Base-by-base conservation (phyloP, 2,113 vertebrate species). In the Nettapus auritus region DNA sequence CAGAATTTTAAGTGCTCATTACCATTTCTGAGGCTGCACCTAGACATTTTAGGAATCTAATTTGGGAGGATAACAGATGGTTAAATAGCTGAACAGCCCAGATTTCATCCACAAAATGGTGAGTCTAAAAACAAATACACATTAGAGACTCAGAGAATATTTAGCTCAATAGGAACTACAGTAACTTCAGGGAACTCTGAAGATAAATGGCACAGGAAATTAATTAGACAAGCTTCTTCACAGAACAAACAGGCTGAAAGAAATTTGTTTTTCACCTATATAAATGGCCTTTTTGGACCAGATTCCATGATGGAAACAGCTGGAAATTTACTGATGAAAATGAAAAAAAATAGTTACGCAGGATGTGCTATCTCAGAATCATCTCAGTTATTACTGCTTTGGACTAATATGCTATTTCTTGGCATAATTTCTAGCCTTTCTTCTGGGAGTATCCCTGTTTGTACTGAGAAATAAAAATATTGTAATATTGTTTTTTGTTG, bases 1-100 rank as follows among this genome's bases (percentile, higher is more conserved):
- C 19, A 80, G 85, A 93, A 95, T 91, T 91, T 94, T 64, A 93
- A 78, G 69, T 50, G n/a, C n/a, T 79, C 28, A 80, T 93, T 88
- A 70, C 9, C 17, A 34, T 67, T 95, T 48, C 55, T 93, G 62
- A 77, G 36, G 59, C 44, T 46, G n/a, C 52, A 82, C 42, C 46
- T 55, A 94, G 48, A 70, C 42, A 40, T 78, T 85, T 84, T 75
- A 75, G 75, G 34, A 75, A 57, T 67, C 52, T 75, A 70, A 84
- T 91, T 19, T 95, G 44, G 34, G 29, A 64, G 21, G 20, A 26
- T 64, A 93, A 83, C 55, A 88, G 67, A 85, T 86, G 67, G 62
- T 75, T 90, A 78, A 81, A 70, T 57, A 93, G 34, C 52, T 83
- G 64, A 88, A 75, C 26, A 78, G 29, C 31, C 56, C 80, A 77